Evolutionary conservation across 1,140 invertebrate species (phyloP).

Genomic region (Bombyx mori): DNA sequence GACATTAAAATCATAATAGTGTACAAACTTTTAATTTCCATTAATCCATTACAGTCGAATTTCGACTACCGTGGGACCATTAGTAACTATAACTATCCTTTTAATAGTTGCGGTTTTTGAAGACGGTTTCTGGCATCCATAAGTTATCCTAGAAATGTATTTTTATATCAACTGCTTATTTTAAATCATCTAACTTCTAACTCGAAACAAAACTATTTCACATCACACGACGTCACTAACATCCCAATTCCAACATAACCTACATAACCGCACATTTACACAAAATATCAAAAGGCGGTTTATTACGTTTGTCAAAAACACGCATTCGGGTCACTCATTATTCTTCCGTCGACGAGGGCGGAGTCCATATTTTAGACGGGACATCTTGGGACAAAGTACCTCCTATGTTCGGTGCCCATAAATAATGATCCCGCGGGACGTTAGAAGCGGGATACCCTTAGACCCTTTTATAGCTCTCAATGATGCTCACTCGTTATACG

Average conservation of each 20-base stretch:
- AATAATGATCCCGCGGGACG: conserved; percentile 27
- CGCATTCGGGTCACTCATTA: conserved; percentile 24
- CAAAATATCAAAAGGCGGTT: conserved; percentile 5
- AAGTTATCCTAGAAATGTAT: too few species aligned
- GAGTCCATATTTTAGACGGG: conserved; percentile 18
- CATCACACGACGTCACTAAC: too few species aligned
- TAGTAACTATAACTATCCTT: too few species aligned
- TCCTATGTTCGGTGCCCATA: conserved; percentile 11
- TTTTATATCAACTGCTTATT: too few species aligned
- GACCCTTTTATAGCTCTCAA: conserved; percentile 23
- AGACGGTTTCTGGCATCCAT: too few species aligned
- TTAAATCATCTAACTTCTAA: too few species aligned
- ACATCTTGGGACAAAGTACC: conserved; percentile 12
- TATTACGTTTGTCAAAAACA: conserved; percentile 14
- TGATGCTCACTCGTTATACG: conserved; percentile 18
- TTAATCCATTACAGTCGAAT: too few species aligned
- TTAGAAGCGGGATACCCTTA: conserved; percentile 15
- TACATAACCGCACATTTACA: conserved; percentile 2
- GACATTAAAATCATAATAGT: too few species aligned
- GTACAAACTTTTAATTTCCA: too few species aligned
- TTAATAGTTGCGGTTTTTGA: too few species aligned
- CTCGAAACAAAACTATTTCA: too few species aligned
- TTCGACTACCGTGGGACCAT: too few species aligned
- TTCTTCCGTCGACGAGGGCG: conserved; percentile 11
- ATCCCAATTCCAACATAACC: background rate